phyloP scores from a whole-genome alignment of 1,140 invertebrate genomes.

The Meloidogyne chitwoodi region DNA sequence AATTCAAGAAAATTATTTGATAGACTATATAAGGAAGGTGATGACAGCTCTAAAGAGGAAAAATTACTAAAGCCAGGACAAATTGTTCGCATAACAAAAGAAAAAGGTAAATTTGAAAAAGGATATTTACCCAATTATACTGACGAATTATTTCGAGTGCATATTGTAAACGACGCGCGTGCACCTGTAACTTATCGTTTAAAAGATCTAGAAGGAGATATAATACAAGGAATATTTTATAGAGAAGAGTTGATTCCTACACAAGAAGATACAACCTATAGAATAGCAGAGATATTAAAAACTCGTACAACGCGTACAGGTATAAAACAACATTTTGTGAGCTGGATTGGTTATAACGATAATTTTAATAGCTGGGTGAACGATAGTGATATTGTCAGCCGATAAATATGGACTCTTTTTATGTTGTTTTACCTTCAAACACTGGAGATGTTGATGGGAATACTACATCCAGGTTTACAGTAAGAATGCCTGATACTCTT shows the following conservation, averaged over 20 bases:
- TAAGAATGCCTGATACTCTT: slow-evolving; percentile 10
- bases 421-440: slow-evolving; percentile 1
- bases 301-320: slow-evolving; percentile 1
- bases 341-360: neutral
- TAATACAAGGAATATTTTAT: slow-evolving; percentile 17
- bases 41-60: too few species aligned
- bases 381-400: neutral
- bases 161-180: neutral
- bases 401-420: neutral
- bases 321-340: slow-evolving; percentile 14
- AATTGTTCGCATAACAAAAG: slow-evolving; percentile 11
- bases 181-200: neutral
- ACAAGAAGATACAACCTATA: neutral
- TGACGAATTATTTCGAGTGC: neutral
- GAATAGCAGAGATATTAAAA: neutral
- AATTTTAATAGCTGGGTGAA: slow-evolving; percentile 16
- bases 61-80: too few species aligned
- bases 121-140: slow-evolving; percentile 4
- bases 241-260: slow-evolving; percentile 4
- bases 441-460: neutral
- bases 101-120: neutral
- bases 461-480: neutral
- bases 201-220: neutral
- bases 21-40: too few species aligned
- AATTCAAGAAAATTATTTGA: slow-evolving; percentile 9